phyloP scores from a whole-genome alignment of 1,140 invertebrate genomes.

The Carcinoscorpius rotundicauda region DNA sequence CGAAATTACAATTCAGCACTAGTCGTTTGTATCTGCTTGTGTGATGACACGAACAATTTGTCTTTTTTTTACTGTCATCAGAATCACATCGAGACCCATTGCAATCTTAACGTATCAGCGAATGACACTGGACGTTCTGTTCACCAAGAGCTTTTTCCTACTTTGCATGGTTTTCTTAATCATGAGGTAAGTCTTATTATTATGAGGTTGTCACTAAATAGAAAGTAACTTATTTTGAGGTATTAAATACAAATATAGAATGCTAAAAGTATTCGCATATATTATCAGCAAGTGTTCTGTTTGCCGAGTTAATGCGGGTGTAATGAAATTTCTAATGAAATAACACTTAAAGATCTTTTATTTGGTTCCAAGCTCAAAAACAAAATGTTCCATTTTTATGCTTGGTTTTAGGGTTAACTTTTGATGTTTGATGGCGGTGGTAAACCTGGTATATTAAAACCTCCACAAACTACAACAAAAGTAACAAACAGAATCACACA shows the following conservation, averaged over 20 bases:
- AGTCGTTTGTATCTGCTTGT: neutral
- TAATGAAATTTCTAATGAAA: no score
- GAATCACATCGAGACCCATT: constrained; percentile 13
- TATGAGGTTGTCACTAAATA: no score
- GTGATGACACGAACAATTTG: no score
- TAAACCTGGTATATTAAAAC: no score
- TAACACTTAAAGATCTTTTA: no score
- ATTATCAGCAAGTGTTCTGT: constrained; percentile 26
- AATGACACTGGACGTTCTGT: neutral
- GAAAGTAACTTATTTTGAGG: no score
- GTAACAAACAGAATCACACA: no score
- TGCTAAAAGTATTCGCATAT: constrained; percentile 26
- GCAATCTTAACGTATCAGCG: neutral
- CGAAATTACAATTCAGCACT: neutral
- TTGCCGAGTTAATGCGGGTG: constrained; percentile 7
- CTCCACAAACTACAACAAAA: no score
- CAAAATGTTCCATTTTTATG: no score
- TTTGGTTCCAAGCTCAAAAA: no score
- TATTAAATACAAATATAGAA: constrained; percentile 23
- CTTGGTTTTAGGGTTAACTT: no score
- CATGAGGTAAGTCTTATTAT: constrained; percentile 19
- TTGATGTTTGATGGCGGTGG: no score
- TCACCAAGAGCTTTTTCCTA: constrained; percentile 22
- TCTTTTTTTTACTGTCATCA: constrained; percentile 3
- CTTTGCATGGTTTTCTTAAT: constrained; percentile 23